phyloP scores from a whole-genome alignment of 2,113 vertebrate species.

The Danionella cerebrum region DNA sequence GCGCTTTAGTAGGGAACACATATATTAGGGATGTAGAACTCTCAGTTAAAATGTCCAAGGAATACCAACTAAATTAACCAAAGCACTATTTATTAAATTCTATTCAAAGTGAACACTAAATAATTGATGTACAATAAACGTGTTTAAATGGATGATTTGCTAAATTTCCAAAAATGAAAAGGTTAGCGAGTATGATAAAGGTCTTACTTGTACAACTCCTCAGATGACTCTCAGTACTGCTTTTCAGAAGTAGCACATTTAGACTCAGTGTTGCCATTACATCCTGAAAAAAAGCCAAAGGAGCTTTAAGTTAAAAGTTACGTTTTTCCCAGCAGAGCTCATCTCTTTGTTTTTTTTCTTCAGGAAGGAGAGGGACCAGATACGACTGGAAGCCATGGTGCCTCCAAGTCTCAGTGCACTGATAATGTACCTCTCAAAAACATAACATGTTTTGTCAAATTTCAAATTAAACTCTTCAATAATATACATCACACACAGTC shows the following conservation, averaged over 20 bases:
- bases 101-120: too few relatives aligned
- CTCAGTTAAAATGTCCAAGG: not conserved
- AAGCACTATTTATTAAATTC: too few relatives aligned
- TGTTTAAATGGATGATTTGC: too few relatives aligned
- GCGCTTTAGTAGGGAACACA: conserved; percentile 9
- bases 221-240: conserved; percentile 20
- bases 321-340: not conserved
- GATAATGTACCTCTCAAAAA: not conserved
- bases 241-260: conserved; percentile 20
- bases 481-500: too few relatives aligned
- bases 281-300: not conserved
- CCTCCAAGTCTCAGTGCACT: not conserved
- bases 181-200: not conserved
- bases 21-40: not conserved
- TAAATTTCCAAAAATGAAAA: not conserved
- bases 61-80: not conserved
- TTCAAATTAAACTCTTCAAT: too few relatives aligned
- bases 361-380: not conserved
- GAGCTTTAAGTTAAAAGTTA: not conserved
- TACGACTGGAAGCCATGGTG: not conserved
- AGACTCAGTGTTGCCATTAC: not conserved
- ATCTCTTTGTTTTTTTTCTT: not conserved
- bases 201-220: conserved; percentile 38
- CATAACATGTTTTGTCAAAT: too few relatives aligned
- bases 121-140: too few relatives aligned